phyloP scores from a whole-genome alignment of 2,888 invertebrate species.

The Eristalis intricaria region DNA sequence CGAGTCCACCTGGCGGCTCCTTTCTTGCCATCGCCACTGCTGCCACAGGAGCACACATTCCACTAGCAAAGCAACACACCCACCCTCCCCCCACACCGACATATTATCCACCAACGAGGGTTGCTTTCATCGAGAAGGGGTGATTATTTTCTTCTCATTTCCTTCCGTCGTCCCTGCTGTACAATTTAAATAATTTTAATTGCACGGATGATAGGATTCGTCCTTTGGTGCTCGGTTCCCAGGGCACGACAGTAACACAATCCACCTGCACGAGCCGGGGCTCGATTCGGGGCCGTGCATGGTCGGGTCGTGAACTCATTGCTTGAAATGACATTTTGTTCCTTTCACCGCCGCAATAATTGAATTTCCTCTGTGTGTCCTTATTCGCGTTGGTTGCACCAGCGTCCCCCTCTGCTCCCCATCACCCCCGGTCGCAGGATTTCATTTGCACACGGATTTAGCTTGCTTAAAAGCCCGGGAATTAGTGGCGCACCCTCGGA shows the following conservation, averaged over 20 bases:
- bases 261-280: slow-evolving; percentile 2
- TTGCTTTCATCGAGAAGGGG: slow-evolving; percentile 22
- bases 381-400: background rate
- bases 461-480: slow-evolving; percentile 9
- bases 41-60: background rate
- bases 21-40: background rate
- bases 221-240: slow-evolving; percentile 40
- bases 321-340: slow-evolving; percentile 32
- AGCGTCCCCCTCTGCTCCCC: too few species aligned
- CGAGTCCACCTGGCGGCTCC: background rate
- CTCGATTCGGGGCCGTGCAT: background rate
- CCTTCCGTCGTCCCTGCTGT: slow-evolving; percentile 14
- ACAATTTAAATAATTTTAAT: slow-evolving; percentile 62
- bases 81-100: slow-evolving; percentile 9
- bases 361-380: slow-evolving; percentile 56
- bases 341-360: slow-evolving; percentile 43
- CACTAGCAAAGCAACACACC: background rate
- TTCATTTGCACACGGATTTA: slow-evolving; percentile 7
- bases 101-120: slow-evolving; percentile 32
- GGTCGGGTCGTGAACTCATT: slow-evolving; percentile 28
- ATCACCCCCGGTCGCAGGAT: background rate
- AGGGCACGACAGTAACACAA: background rate
- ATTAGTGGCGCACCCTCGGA: slow-evolving; percentile 33
- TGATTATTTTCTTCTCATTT: slow-evolving; percentile 51
- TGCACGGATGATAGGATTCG: slow-evolving; percentile 55